phyloP scores from a whole-genome alignment of 2,888 invertebrate species.

The Seira ritae region DNA sequence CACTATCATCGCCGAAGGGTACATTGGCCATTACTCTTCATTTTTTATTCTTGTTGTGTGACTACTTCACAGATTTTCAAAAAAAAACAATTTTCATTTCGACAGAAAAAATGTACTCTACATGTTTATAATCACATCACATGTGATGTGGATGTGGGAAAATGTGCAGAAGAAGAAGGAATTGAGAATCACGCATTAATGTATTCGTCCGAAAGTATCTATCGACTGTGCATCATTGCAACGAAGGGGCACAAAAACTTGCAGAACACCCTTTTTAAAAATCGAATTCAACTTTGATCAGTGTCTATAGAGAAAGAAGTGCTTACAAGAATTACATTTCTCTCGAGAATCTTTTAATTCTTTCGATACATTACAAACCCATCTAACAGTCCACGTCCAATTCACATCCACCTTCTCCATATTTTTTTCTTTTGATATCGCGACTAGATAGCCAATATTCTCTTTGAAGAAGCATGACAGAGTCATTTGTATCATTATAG shows the following conservation, averaged over 20 bases:
- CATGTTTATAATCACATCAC: not conserved
- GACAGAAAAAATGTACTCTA: not conserved
- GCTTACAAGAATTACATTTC: no score
- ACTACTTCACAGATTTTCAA: slow-evolving; percentile 14
- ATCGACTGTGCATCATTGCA: not conserved
- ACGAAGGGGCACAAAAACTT: slow-evolving; percentile 45
- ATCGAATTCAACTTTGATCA: slow-evolving; percentile 56
- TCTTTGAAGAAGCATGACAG: slow-evolving; percentile 26
- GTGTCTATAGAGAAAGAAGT: slow-evolving; percentile 43
- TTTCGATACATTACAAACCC: no score
- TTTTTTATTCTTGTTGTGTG: slow-evolving; percentile 23
- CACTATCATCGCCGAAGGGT: slow-evolving; percentile 42
- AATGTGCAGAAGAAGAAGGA: not conserved
- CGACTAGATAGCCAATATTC: slow-evolving; percentile 45
- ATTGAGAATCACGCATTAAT: not conserved
- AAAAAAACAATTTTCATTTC: slow-evolving; percentile 19
- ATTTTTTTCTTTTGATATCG: slow-evolving; percentile 47
- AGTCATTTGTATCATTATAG: slow-evolving; percentile 49
- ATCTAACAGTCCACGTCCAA: no score
- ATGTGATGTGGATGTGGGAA: not conserved
- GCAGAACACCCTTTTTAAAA: slow-evolving; percentile 57
- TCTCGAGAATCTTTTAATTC: no score
- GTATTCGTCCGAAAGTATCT: not conserved
- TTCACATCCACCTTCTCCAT: slow-evolving; percentile 26
- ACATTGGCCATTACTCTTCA: slow-evolving; percentile 16